Evolutionary conservation across 53 echinoderm and acorn worm species (phyloP).

Genomic region (Crossaster papposus): DNA sequence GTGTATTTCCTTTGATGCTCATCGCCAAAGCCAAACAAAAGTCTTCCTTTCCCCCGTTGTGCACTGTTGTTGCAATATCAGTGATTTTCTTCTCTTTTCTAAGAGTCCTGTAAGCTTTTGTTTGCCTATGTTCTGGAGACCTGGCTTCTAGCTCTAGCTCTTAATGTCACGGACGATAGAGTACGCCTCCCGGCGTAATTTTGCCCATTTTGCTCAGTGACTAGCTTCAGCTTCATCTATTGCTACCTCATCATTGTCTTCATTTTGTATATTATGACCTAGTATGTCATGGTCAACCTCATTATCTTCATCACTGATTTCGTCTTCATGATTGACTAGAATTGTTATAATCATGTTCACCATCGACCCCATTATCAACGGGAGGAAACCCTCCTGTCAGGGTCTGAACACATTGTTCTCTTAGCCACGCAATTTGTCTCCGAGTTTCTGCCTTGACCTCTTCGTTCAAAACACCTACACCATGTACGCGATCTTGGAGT

Average conservation of each 20-base stretch:
- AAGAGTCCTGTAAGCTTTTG: constrained; percentile 17
- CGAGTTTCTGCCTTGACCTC: background rate
- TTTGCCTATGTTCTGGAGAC: constrained; percentile 9
- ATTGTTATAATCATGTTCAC: too few relatives aligned
- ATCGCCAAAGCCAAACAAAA: too few relatives aligned
- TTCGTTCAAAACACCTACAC: too few relatives aligned
- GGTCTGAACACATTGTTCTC: constrained; percentile 18
- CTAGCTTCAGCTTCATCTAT: background rate
- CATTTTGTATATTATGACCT: background rate
- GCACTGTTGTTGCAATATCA: constrained; percentile 18
- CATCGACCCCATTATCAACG: background rate
- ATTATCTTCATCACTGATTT: too few relatives aligned
- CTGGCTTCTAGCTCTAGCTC: constrained; percentile 22
- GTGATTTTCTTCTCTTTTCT: constrained; percentile 22
- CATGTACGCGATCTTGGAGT: constrained; percentile 15
- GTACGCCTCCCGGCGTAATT: too few relatives aligned
- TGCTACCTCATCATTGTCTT: constrained; percentile 20
- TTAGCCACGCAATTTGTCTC: constrained; percentile 8
- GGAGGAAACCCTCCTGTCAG: constrained; percentile 1
- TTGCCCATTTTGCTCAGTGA: too few relatives aligned
- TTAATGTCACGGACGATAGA: too few relatives aligned
- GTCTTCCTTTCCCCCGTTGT: too few relatives aligned
- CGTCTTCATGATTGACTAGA: too few relatives aligned
- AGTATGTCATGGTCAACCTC: too few relatives aligned
- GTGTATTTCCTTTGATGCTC: too few relatives aligned